phyloP scores from a whole-genome alignment of 2,113 vertebrate genomes.

The Oreochromis niloticus region DNA sequence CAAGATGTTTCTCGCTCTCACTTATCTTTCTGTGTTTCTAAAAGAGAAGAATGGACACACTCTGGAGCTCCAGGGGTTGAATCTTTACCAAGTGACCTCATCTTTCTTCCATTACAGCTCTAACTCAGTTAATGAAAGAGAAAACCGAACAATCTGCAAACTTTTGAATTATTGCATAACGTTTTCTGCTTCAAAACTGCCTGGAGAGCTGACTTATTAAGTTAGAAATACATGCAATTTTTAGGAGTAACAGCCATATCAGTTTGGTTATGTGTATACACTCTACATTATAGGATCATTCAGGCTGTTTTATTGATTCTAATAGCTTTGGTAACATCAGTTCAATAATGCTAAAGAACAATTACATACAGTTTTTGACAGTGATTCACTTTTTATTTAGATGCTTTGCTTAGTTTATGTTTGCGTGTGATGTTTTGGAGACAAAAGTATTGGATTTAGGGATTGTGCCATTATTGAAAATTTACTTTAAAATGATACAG shows the following conservation, averaged over 20 bases:
- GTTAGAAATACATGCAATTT: neutral
- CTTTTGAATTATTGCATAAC: neutral
- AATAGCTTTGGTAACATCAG: neutral
- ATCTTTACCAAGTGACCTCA: constrained; percentile 3
- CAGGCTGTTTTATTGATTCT: neutral
- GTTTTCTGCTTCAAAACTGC: neutral
- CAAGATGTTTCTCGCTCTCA: constrained; percentile 8
- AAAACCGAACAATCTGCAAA: neutral
- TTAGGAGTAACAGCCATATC: neutral
- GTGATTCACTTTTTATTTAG: neutral
- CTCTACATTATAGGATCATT: neutral
- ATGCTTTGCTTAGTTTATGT: neutral
- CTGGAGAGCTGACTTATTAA: neutral
- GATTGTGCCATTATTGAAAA: neutral
- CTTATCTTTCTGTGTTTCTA: neutral
- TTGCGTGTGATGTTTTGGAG: neutral
- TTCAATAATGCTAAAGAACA: neutral
- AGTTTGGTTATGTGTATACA: neutral
- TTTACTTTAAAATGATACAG: constrained; percentile 11
- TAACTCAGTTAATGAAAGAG: neutral
- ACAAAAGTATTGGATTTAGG: constrained; percentile 9
- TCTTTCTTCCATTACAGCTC: neutral
- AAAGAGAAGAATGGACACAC: neutral
- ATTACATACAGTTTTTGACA: neutral
- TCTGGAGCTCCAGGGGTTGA: neutral